These are phyloP conservation scores for Cyclargus thomasi DNA, from an alignment of 1,140 invertebrate genomes.

Conservation along the genomic window DNA sequence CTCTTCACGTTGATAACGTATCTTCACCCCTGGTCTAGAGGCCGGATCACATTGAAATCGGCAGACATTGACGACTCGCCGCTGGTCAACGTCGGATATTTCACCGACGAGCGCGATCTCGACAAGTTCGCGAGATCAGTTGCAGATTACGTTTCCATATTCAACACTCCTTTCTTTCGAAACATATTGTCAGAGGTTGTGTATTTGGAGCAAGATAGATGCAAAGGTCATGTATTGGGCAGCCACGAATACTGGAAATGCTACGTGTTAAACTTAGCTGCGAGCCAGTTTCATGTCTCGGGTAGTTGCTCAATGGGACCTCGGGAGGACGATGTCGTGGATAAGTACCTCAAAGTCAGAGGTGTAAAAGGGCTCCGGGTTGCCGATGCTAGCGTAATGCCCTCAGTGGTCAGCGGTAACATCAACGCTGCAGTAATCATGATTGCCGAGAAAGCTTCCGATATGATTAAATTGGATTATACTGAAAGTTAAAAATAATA, in stretches of 20 bases:
- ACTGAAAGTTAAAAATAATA: neutral
- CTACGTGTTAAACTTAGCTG: constrained; percentile 47
- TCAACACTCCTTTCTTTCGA: constrained; percentile 75
- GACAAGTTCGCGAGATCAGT: constrained; percentile 84
- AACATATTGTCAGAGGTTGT: constrained; percentile 59
- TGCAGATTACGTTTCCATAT: constrained; percentile 76
- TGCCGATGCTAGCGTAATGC: constrained; percentile 57
- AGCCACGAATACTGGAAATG: constrained; percentile 81
- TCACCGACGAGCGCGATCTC: constrained; percentile 84
- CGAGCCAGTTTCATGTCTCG: constrained; percentile 55
- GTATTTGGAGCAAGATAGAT: constrained; percentile 54
- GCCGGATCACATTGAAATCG: constrained; percentile 83
- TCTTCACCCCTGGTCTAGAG: constrained; percentile 84
- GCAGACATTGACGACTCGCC: constrained; percentile 90
- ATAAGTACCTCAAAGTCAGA: constrained; percentile 63
- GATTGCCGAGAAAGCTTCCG: constrained; percentile 81
- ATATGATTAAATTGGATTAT: constrained; percentile 77
- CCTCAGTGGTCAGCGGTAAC: constrained; percentile 46
- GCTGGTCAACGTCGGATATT: constrained; percentile 91
- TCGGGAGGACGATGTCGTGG: constrained; percentile 75
- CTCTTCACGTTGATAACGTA: constrained; percentile 88
- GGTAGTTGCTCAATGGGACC: constrained; percentile 79
- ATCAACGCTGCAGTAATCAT: constrained; percentile 68
- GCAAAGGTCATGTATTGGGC: constrained; percentile 71
- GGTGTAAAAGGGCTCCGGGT: constrained; percentile 69